Conservation (phyloP, 2,888 invertebrate species). For the Plebejus melissa region DNA sequence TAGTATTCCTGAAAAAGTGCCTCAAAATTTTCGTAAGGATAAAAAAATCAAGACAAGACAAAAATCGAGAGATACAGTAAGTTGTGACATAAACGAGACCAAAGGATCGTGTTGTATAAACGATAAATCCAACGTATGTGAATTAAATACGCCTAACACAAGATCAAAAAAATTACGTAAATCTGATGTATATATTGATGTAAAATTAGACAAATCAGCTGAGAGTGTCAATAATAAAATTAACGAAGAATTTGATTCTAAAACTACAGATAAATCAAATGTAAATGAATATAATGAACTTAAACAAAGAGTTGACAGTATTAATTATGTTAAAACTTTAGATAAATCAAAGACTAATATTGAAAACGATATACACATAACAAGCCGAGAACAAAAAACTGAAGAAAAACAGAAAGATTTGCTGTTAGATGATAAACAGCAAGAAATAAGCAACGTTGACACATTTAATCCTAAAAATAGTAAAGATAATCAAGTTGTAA, state of each 20-base stretch:
- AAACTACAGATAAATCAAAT: background rate
- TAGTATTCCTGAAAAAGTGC: background rate
- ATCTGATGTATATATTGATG: background rate
- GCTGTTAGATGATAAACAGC: background rate
- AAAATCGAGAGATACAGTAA: background rate
- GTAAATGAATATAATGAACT: background rate
- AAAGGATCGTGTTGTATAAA: background rate
- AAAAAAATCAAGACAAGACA: constrained; percentile 12
- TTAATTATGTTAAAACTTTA: background rate
- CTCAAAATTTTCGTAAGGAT: constrained; percentile 7
- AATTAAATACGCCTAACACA: background rate
- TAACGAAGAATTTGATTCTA: background rate
- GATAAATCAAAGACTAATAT: background rate
- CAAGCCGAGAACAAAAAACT: background rate
- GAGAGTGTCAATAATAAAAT: background rate
- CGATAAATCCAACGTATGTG: background rate
- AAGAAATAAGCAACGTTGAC: background rate
- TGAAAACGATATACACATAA: background rate
- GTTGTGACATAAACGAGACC: background rate
- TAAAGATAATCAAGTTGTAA: background rate
- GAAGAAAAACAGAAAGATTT: background rate
- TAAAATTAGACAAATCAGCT: background rate
- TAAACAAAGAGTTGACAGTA: background rate
- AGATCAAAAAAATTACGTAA: background rate
- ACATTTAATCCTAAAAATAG: background rate